Evolutionary conservation across 2,888 invertebrate species (phyloP), one percentile per base, ranked within the genome.

Genomic region (Colletes collaris): DNA sequence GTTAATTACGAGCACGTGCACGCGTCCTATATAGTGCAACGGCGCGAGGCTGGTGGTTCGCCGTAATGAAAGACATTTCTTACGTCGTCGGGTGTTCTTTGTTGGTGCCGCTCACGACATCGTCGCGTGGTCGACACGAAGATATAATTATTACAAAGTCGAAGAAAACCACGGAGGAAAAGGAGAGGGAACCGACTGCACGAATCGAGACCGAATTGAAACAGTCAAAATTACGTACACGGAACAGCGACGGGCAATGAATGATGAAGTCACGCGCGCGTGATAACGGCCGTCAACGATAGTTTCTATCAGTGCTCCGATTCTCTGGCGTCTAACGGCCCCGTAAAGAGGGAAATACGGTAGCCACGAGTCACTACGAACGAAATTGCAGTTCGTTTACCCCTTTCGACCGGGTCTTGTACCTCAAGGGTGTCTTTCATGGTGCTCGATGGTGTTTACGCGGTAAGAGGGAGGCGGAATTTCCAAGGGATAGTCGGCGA

Each of bases 1-100:
- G 89, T 87, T 89, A 89, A 89, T 89, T 89, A 89, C 86, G 83
- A 87, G 87, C 89, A 83, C 87, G 86, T 85, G 85, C 83, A 76
- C 74, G 75, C 79, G 83, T 85, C 82, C 76, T 85, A 79, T 88
- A 88, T 88, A 88, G 89, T 87, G 84, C 84, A 84, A 76, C 79
- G 81, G 13, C 56, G 62, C 67, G 56, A 68, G 64, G 62, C 27
- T 69, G 76, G 83, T 79, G 76, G 81, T 87, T 69, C 73, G 72
- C 77, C 50, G 64, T 87, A 88, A 88, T 87, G 86, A 86, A 84
- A 84, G 82, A 76, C 78, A 83, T 86, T 87, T 87, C 86, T 88
- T 88, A 87, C 63, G 55, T 6, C 71, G 82, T 65, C 80, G 72
- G 63, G 63, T 77, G 62, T 66, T 72, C 86, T 88, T 86, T 84